Conservation (phyloP, 2,888 invertebrate genomes). For the Trachelus troglodyta region DNA sequence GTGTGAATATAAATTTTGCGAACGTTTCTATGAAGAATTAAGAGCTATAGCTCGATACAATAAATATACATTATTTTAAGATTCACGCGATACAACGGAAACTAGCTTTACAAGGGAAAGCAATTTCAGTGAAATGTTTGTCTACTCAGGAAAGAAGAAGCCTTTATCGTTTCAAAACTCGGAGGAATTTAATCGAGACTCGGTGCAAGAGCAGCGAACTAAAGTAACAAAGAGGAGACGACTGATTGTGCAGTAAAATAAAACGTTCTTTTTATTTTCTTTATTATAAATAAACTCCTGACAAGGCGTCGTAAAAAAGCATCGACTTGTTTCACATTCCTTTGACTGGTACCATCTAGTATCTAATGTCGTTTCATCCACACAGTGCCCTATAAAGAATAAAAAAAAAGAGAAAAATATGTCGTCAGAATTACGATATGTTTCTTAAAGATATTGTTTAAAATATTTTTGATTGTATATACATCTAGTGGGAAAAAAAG, state of each 20-base stretch:
- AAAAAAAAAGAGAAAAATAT: neutral
- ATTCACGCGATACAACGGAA: neutral
- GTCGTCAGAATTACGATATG: neutral
- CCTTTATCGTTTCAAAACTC: constrained; percentile 5
- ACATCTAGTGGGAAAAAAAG: neutral
- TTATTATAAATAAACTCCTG: neutral
- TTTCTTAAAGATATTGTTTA: neutral
- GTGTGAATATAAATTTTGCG: neutral
- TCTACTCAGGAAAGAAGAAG: neutral
- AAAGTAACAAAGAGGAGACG: neutral
- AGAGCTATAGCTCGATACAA: neutral
- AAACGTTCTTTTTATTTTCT: neutral
- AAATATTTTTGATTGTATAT: neutral
- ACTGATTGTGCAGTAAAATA: neutral
- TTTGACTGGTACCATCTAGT: neutral
- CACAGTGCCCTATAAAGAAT: neutral
- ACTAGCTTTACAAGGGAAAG: neutral
- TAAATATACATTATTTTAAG: neutral
- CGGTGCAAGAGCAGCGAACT: neutral
- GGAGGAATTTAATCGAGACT: neutral
- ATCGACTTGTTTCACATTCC: neutral
- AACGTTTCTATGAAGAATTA: neutral
- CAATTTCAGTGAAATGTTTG: constrained; percentile 45
- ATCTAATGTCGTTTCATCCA: neutral
- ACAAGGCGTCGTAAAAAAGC: neutral